Base-by-base conservation (phyloP, 2,888 invertebrate genomes). In the Tenthredo amoena region DNA sequence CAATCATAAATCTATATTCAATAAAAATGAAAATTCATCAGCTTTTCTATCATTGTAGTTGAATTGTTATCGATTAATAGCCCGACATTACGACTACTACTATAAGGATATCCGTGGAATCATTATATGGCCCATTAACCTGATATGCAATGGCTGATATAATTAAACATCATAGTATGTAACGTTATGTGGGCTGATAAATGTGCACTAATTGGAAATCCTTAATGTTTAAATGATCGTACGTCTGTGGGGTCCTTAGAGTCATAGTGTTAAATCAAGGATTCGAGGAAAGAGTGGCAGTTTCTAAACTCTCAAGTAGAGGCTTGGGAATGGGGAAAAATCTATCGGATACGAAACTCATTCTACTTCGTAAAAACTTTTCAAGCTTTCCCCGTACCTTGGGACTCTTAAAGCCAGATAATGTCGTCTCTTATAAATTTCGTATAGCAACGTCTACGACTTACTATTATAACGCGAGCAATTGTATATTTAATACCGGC, bases 271-370 rank as follows among this genome's bases (percentile, higher is more conserved):
- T 40, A 18, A 37, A 40, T 62, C 10, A 2, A 81, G 62, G 21
- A 21, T 62, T 40, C 62, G 81, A 26, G 15, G 40, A 37, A 81
- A 81, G 9, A 81, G 40, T 37, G 12, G 18, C 58, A 81, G 62
- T 26, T 81, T 81, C n/a, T 40, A 21, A 81, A 81, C 81, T 81
- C 62, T 81, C 62, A 40, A 81, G 81, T 62, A 81, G 81, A 62
- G 62, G 43, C 58, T 21, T 81, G 81, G 81, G 81, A 81, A 81
- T 81, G 81, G n/a, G 40, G 68, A 47, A 83, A 83, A 68, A 68
- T 83, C 68, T 68, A 71, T 68, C 68, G 43, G 43, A 68, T 47
- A 83, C 47, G 83, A 68, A 83, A 68, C 65, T 83, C 83, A 71
- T 71, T 68, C 68, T 83, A 68, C 71, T 31, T 68, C 31, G 71